A percentile compares a stretch with the other conserved stretches of the same genome.
These are phyloP conservation scores for Shargacucullia verbasci DNA, from an alignment of 2,888 invertebrate species.

Conservation along the genomic window DNA sequence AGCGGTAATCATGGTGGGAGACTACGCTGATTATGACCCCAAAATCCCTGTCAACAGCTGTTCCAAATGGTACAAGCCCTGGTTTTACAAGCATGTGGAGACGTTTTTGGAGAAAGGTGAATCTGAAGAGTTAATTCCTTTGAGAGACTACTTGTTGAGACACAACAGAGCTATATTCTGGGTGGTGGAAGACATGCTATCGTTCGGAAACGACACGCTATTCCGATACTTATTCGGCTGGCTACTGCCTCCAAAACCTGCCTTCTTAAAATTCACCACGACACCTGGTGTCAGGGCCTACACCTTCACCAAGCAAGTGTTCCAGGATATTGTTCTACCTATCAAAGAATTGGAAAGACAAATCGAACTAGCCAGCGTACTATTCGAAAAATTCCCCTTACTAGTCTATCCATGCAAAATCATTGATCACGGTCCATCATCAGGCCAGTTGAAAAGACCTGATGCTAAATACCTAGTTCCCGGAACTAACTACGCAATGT, in stretches of 20 bases:
- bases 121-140: slow-evolving; percentile 89
- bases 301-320: slow-evolving; percentile 92
- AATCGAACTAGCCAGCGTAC: slow-evolving; percentile 87
- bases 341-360: slow-evolving; percentile 90
- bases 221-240: slow-evolving; percentile 91
- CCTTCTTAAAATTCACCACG: slow-evolving; percentile 92
- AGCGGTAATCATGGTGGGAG: slow-evolving; percentile 91
- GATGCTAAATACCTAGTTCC: slow-evolving; percentile 89
- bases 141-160: slow-evolving; percentile 90
- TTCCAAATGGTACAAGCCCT: slow-evolving; percentile 91
- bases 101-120: slow-evolving; percentile 86
- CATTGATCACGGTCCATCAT: slow-evolving; percentile 89
- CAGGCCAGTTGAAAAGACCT: slow-evolving; percentile 90
- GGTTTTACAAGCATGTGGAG: slow-evolving; percentile 92
- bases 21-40: slow-evolving; percentile 89
- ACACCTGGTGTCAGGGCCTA: slow-evolving; percentile 91
- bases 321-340: slow-evolving; percentile 92
- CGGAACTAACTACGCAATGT: slow-evolving; percentile 91
- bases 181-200: slow-evolving; percentile 92
- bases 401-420: slow-evolving; percentile 92
- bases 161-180: slow-evolving; percentile 92
- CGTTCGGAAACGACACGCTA: slow-evolving; percentile 91
- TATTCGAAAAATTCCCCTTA: slow-evolving; percentile 91
- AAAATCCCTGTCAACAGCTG: slow-evolving; percentile 87
- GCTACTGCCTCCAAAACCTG: slow-evolving; percentile 92